Base-by-base conservation (phyloP, 2,113 vertebrate genomes). In the Platysternon megacephalum region DNA sequence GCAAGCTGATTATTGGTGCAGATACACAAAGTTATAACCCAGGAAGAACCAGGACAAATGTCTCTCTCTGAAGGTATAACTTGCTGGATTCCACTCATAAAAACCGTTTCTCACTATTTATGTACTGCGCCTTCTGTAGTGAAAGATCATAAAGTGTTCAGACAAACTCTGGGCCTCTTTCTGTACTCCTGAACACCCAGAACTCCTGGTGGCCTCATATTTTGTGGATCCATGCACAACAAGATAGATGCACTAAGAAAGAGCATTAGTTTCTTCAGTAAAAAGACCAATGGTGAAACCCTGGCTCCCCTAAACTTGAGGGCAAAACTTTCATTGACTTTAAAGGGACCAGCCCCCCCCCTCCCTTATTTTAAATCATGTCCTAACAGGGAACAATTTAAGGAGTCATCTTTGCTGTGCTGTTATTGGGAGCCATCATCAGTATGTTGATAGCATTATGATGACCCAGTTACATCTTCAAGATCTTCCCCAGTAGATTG, bases 11-110 rank as follows among this genome's bases (percentile, higher is more conserved):
- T 89, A 94, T 1, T 55, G 52, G 82, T 53, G 9, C 42, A 86
- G 89, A 79, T 39, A 95, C 51, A 56, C 42, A 76, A 92, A 96
- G 46, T 84, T 44, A 68, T 35, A 61, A 85, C 53, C 51, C 82
- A 92, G 65, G 86, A 87, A 84, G 61, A 93, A 48, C 6, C 17
- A 56, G 42, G 42, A 14, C 93, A 53, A 26, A n/a, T 58, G 3
- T 11, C 10, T 79, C 7, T 3, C 39, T 39, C 12, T 29, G 32
- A 56, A 48, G 61, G 14, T 14, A 84, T 44, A 89, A 28, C 58
- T 86, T 39, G 1, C 19, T 42, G 53, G 61, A 17, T 29, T 48
- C 26, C 53, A 78, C n/a, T 5, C 91, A 24, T 14, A 14, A 11
- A 35, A 81, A 51, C 11, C 16, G 74, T 2, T 26, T 46, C 42